Conservation (phyloP, 2,797 vertebrate genomes). For the Rhynchotus rufescens region DNA sequence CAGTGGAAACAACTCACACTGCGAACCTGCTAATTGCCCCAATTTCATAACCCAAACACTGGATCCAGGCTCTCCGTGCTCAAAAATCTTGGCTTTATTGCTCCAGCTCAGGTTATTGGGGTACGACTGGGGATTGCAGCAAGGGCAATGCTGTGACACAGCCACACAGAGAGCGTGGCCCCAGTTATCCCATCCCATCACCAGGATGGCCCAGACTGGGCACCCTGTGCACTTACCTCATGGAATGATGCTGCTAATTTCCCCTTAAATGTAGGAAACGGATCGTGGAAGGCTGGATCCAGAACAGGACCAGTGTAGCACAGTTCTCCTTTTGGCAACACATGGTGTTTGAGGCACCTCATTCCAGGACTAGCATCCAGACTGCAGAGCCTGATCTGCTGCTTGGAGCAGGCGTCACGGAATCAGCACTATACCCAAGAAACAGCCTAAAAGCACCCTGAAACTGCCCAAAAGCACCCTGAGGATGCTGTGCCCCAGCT, state of each 20-base stretch:
- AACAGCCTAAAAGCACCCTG: background rate
- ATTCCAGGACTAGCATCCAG: background rate
- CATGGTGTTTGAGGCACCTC: accelerated
- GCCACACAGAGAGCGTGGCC: background rate
- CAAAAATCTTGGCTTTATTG: conserved; percentile 12
- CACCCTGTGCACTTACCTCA: accelerated
- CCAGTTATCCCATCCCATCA: background rate
- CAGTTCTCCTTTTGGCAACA: background rate
- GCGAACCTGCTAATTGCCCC: conserved; percentile 29
- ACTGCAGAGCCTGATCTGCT: background rate
- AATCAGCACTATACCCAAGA: background rate
- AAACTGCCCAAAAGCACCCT: background rate
- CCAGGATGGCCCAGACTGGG: background rate
- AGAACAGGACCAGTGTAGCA: accelerated
- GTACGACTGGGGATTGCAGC: accelerated
- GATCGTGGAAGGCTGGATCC: background rate
- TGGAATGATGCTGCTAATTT: background rate
- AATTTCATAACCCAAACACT: background rate
- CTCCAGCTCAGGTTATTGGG: background rate
- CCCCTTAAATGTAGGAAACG: accelerated
- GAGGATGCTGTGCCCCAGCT: too few species aligned
- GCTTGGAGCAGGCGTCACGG: background rate
- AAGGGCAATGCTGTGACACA: background rate
- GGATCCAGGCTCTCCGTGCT: background rate
- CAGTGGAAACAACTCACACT: conserved; percentile 51